Percentiles rank a stretch among this genome's conserved stretches.
phyloP scores from a whole-genome alignment of 2,888 invertebrate genomes.

The Sphecodes monilicornis region DNA sequence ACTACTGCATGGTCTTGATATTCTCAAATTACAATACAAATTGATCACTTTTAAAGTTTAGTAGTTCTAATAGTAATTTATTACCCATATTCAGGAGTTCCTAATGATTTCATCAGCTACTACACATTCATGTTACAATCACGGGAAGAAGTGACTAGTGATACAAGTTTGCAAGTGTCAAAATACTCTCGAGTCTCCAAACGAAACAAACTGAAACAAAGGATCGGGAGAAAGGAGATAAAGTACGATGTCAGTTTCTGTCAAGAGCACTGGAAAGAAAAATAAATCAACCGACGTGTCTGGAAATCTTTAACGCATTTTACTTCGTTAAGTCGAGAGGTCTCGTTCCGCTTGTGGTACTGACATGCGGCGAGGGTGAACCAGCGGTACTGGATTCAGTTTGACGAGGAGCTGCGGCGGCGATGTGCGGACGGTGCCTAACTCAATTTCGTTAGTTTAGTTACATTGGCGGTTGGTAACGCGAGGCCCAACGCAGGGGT shows the following conservation, averaged over 20 bases:
- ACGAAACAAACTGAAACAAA: background rate
- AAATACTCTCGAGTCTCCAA: background rate
- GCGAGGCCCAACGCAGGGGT: conserved; percentile 78
- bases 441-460: conserved; percentile 84
- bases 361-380: conserved; percentile 72
- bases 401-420: conserved; percentile 80
- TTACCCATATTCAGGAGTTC: too few relatives aligned
- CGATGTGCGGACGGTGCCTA: conserved; percentile 74
- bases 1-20: too few relatives aligned
- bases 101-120: too few relatives aligned
- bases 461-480: conserved; percentile 82
- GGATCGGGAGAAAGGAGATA: background rate
- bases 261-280: conserved; percentile 9
- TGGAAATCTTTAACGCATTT: conserved; percentile 69
- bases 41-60: too few relatives aligned
- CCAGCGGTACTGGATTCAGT: conserved; percentile 76
- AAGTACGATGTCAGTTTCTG: conserved; percentile 6
- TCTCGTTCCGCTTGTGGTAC: conserved; percentile 60
- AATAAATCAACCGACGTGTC: conserved; percentile 56
- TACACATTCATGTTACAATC: too few relatives aligned
- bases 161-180: too few relatives aligned
- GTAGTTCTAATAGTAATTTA: too few relatives aligned
- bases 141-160: too few relatives aligned
- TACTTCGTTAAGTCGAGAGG: conserved; percentile 72
- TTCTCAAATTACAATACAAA: too few relatives aligned